A percentile compares a stretch with the other conserved stretches of the same genome.
These are phyloP conservation scores for Metellina segmentata DNA, from an alignment of 2,888 invertebrate species.

Conservation along the genomic window DNA sequence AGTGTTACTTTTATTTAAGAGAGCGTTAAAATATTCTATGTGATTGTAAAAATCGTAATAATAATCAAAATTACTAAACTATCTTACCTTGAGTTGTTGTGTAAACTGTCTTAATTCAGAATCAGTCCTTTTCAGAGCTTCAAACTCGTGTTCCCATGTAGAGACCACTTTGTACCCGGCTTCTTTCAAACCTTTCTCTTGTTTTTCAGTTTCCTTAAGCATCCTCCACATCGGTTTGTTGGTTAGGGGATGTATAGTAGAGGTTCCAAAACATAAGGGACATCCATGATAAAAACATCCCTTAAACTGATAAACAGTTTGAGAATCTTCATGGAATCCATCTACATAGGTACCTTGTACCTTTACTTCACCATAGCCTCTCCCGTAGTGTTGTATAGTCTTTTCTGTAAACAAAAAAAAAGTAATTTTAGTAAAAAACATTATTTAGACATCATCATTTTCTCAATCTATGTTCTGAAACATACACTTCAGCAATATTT, in stretches of 20 bases:
- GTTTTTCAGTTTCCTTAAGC: constrained; percentile 70
- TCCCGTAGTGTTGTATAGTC: constrained; percentile 39
- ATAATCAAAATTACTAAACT: neutral
- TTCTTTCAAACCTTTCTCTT: constrained; percentile 46
- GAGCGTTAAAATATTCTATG: no score
- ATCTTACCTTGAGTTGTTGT: constrained; percentile 63
- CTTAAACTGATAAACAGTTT: constrained; percentile 74
- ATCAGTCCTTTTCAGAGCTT: constrained; percentile 64
- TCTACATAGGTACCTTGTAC: constrained; percentile 75
- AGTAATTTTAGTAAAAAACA: no score
- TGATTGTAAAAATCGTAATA: no score
- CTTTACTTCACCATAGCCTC: constrained; percentile 63
- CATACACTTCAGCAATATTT: no score
- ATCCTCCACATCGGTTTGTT: constrained; percentile 63
- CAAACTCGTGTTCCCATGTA: constrained; percentile 78
- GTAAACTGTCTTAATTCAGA: no score
- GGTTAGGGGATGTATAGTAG: neutral
- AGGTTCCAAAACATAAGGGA: constrained; percentile 56
- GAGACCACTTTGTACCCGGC: constrained; percentile 73
- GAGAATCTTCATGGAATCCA: constrained; percentile 53
- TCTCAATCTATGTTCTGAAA: no score
- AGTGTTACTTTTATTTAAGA: no score
- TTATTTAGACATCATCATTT: no score
- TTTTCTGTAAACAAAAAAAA: no score
- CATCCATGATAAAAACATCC: constrained; percentile 78